Conservation (phyloP, 2,113 vertebrate genomes). For the Guaruba guarouba region DNA sequence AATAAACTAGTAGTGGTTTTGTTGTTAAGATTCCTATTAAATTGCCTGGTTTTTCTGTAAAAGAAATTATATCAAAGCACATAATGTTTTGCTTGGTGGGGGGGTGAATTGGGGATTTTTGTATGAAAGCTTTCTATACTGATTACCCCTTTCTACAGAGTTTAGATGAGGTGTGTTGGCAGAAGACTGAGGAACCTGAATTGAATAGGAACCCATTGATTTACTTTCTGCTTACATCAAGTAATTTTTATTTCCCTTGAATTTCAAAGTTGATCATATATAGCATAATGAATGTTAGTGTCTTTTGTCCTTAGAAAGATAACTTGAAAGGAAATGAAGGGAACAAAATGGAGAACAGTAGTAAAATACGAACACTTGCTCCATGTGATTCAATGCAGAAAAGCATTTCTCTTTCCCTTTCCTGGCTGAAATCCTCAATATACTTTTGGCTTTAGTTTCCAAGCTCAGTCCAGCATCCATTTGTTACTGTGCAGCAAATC, state of each 20-base stretch:
- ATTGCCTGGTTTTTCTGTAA: background rate
- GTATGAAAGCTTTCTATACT: background rate
- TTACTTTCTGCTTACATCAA: background rate
- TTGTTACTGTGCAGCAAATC: background rate
- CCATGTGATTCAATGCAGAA: background rate
- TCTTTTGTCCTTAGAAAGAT: background rate
- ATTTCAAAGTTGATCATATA: background rate
- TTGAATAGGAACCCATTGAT: background rate
- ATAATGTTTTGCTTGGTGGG: background rate
- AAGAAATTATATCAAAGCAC: background rate
- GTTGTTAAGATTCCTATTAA: background rate
- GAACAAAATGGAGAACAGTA: background rate
- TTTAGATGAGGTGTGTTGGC: background rate
- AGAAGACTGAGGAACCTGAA: background rate
- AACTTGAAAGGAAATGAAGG: background rate
- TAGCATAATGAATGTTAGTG: background rate
- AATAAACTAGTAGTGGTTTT: background rate
- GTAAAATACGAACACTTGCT: background rate
- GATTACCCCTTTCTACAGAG: background rate
- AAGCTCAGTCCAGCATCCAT: slow-evolving; percentile 7
- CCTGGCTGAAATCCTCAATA: background rate
- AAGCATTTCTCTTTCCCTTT: background rate
- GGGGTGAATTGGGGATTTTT: background rate
- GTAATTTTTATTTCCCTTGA: background rate
- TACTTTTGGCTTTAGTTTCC: slow-evolving; percentile 17